Evolutionary conservation across 2,888 invertebrate species (phyloP), one percentile per base, ranked within the genome.

Genomic region (Nesidiocoris tenuis): DNA sequence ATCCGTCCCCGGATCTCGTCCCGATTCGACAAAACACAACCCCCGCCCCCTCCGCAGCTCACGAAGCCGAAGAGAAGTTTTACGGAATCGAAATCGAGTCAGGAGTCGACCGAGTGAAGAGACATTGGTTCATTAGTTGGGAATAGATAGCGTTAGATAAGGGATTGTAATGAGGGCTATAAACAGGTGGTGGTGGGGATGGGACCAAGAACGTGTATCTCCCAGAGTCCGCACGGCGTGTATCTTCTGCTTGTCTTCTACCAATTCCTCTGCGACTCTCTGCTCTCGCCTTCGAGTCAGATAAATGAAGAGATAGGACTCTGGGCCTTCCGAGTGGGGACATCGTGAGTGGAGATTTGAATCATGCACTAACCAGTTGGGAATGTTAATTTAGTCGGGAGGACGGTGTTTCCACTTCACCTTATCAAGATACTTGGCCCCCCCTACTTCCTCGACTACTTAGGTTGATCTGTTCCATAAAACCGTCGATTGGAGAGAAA

Each of bases 241-340:
- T 19, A 17, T 59, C 59, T 59, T 59, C 59, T 3, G 2, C 19
- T 59, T 19, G 17, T 18, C 59, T 18, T 59, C 59, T 3, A 16
- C 59, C 59, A 16, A n/a, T 63, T 22, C 63, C 23, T 22, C 63
- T 17, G 1, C 18, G n/a, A n/a, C 23, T n/a, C 25, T 24, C 18
- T n/a, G 19, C 65, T 24, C 65, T 24, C 65, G 17, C 25, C 24
- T 65, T 23, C 22, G 59, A 24, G 74, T 39, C 77, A 61, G 77
- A 77, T 77, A 77, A 77, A 77, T 77, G 77, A 77, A 77, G 74
- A 77, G 77, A 77, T 77, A 77, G 66, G 39, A 39, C 39, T 57
- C 61, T 3, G 65, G 61, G 21, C 68, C 55, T 63, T 56, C 71
- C 57, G 21, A 72, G 75, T 63, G 75, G 66, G 75, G 66, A 75